Percentiles rank a stretch among this genome's conserved stretches.
phyloP scores from a whole-genome alignment of 2,113 vertebrate genomes.

The Pseudorectes ferrugineus region DNA sequence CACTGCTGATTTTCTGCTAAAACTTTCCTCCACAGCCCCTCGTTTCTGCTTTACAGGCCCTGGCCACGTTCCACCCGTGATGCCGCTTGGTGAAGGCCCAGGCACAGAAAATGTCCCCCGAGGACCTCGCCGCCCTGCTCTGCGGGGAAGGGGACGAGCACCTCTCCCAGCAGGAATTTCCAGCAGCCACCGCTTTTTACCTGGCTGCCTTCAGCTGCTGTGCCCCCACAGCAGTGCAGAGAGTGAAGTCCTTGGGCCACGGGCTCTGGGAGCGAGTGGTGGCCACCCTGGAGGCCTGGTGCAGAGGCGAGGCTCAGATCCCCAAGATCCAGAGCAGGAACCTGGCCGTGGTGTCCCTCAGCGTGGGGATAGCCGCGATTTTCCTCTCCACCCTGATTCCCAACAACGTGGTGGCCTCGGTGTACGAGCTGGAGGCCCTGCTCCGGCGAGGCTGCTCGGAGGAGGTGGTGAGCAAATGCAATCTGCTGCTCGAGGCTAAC shows the following conservation, averaged over 20 bases:
- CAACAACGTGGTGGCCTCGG: conserved; percentile 71
- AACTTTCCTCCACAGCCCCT: neutral
- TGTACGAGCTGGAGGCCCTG: conserved; percentile 81
- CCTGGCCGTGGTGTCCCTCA: conserved; percentile 62
- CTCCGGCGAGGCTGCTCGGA: conserved; percentile 58
- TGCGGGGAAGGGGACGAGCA: conserved; percentile 78
- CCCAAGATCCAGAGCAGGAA: conserved; percentile 62
- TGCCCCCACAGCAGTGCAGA: conserved; percentile 66
- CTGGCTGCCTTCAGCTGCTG: conserved; percentile 83
- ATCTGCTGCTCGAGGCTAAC: conserved; percentile 63
- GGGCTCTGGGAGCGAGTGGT: conserved; percentile 47
- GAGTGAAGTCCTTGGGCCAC: conserved; percentile 64
- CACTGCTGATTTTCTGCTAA: accelerated
- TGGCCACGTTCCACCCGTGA: accelerated
- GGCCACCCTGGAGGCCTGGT: conserved; percentile 80
- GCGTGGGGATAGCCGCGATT: conserved; percentile 74
- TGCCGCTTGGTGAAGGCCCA: neutral
- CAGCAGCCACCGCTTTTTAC: conserved; percentile 78
- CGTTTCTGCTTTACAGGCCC: neutral
- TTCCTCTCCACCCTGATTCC: conserved; percentile 85
- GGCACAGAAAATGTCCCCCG: conserved; percentile 56
- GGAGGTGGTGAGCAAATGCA: conserved; percentile 78
- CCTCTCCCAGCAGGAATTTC: conserved; percentile 65
- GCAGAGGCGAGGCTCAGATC: conserved; percentile 52
- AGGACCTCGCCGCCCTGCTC: conserved; percentile 63